Conservation (phyloP, 2,888 invertebrate species). For the Harpalus rubripes region DNA sequence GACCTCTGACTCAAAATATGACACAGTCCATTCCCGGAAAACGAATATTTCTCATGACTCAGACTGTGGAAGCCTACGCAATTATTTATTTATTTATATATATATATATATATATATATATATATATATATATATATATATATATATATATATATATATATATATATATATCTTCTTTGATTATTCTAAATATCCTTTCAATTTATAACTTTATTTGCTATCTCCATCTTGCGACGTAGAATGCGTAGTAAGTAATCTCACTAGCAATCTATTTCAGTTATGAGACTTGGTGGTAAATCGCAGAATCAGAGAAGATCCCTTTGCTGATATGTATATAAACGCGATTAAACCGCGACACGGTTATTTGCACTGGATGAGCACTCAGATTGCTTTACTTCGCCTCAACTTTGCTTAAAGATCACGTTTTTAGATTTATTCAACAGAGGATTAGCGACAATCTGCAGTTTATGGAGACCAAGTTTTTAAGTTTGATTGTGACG, state of each 20-base stretch:
- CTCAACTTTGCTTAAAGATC: constrained; percentile 28
- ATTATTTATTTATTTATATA: too few relatives aligned
- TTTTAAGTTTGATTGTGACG: background rate
- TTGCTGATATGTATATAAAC: constrained; percentile 56
- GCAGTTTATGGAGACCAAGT: background rate
- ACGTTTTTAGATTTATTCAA: constrained; percentile 24
- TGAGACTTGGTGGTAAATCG: constrained; percentile 43
- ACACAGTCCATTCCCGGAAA: too few relatives aligned
- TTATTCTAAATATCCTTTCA: too few relatives aligned
- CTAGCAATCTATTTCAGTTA: constrained; percentile 38
- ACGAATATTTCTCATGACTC: too few relatives aligned
- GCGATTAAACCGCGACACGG: constrained; percentile 46
- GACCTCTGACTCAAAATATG: too few relatives aligned
- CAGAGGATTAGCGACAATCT: background rate
- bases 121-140: too few relatives aligned
- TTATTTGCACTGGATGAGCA: constrained; percentile 9
- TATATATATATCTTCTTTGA: too few relatives aligned
- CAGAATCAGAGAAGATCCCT: constrained; percentile 38
- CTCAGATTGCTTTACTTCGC: background rate
- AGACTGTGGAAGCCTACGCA: too few relatives aligned
- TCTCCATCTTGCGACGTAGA: background rate
- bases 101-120: too few relatives aligned
- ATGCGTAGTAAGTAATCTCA: background rate
- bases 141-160: too few relatives aligned
- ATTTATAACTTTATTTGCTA: background rate